Percentiles rank a stretch among this genome's conserved stretches.
Evolutionary conservation across 2,113 vertebrate species (phyloP).

Genomic region (Phycodurus eques): DNA sequence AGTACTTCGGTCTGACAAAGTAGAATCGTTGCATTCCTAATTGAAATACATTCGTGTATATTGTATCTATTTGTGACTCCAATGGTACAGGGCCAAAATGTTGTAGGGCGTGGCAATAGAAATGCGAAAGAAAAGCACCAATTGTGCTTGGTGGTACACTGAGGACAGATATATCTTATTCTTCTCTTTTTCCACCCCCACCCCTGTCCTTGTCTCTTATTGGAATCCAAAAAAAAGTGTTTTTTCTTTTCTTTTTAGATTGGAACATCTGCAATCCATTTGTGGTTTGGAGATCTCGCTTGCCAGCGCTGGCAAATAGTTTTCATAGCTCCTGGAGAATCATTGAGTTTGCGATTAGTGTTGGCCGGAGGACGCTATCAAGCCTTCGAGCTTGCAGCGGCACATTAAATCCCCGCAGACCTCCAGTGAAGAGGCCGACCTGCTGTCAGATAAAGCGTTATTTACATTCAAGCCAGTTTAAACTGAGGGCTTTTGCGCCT

Average conservation of each 20-base stretch:
- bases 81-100: neutral
- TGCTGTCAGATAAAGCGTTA: conserved; percentile 42
- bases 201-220: conserved; percentile 53
- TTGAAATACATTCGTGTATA: neutral
- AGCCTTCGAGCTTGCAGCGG: conserved; percentile 30
- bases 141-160: conserved; percentile 19
- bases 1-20: too few species aligned
- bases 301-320: conserved; percentile 54
- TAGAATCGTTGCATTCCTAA: too few species aligned
- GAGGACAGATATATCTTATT: conserved; percentile 38
- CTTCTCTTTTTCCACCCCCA: neutral
- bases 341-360: conserved; percentile 57
- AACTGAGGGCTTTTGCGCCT: conserved; percentile 44
- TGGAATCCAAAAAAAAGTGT: conserved; percentile 51
- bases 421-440: conserved; percentile 38
- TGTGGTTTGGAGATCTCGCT: conserved; percentile 48
- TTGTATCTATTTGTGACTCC: neutral
- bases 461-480: conserved; percentile 43
- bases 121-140: neutral
- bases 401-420: conserved; percentile 33
- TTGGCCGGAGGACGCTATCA: conserved; percentile 51
- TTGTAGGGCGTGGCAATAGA: neutral
- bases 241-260: conserved; percentile 40
- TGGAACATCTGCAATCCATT: conserved; percentile 69
- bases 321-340: conserved; percentile 59